A percentile compares a stretch with the other conserved stretches of the same genome.
Evolutionary conservation across 2,888 invertebrate species (phyloP).

Genomic region (Tridacna crocea): DNA sequence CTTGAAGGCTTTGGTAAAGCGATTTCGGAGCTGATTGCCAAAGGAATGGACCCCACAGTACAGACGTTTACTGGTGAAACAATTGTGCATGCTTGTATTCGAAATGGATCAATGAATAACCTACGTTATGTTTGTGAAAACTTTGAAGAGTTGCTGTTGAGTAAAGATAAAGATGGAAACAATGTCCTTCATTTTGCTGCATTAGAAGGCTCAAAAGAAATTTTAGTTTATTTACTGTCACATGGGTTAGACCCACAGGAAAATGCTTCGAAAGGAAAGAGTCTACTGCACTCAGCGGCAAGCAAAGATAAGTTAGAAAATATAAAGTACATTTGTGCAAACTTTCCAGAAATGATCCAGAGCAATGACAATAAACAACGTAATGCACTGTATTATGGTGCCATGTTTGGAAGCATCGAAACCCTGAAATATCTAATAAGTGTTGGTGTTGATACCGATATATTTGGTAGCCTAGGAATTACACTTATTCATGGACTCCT

Average conservation of each 20-base stretch:
- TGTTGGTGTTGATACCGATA: background rate
- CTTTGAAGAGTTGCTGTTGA: background rate
- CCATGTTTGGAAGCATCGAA: background rate
- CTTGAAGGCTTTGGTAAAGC: background rate
- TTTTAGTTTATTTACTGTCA: background rate
- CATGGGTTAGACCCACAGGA: background rate
- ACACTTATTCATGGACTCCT: constrained; percentile 6
- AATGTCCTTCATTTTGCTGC: constrained; percentile 15
- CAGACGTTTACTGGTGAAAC: constrained; percentile 3
- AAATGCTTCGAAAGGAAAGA: background rate
- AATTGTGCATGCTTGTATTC: constrained; percentile 17
- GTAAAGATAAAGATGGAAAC: constrained; percentile 11
- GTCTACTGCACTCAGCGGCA: constrained; percentile 14
- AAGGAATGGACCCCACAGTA: constrained; percentile 2
- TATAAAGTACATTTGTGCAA: background rate
- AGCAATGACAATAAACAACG: background rate
- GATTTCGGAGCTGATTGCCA: background rate
- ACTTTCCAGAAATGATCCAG: background rate
- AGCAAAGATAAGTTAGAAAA: constrained; percentile 12
- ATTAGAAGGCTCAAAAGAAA: background rate
- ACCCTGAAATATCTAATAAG: constrained; percentile 2
- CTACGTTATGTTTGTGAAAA: constrained; percentile 9
- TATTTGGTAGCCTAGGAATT: background rate
- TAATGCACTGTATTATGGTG: constrained; percentile 19
- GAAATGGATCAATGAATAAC: background rate